Base-by-base conservation (phyloP, 2,888 invertebrate species). In the Oscheius onirici region DNA sequence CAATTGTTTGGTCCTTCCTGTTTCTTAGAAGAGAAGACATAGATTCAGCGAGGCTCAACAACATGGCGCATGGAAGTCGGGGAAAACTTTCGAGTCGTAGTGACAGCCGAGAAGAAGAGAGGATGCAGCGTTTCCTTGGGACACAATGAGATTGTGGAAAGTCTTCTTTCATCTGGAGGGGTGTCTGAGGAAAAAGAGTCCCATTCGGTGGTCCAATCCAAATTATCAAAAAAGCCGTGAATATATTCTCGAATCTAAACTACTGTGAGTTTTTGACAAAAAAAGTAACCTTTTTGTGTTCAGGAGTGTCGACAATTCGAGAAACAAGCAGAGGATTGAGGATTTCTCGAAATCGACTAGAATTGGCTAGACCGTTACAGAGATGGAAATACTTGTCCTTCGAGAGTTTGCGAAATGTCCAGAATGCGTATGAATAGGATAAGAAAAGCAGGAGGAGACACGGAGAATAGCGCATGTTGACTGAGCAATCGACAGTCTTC, bases 1-100 rank as follows among this genome's bases (percentile, higher is more conserved):
- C 89, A 13, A 90, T 77, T 58, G 89, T 88, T 76, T 84, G 34
- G 34, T 34, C 34, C 8, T 34, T 34, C 8, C 34, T 55, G 66
- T 74, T 76, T 67, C 79, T 74, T 73, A 85, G 69, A 65, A 78
- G 76, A 0, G 83, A 80, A 11, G 76, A 78, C 8, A 87, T 72
- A 2, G 82, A 82, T 41, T 76, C 69, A 11, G 87, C 87, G 26
- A 85, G 71, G 66, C 86, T 85, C 55, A 88, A 71, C 73, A 88
- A 75, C 69, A 84, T 76, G n/a, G 83, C 85, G 66, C 88, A 87
- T 11, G 90, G 84, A 55, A 87, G n/a, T n/a, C 82, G 8, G 85
- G 71, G 41, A 84, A 52, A 58, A 84, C 81, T 73, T 86, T 87
- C 10, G 83, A 83, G 74, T 87, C 87, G 68, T 87, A 87, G 58